A percentile compares a stretch with the other conserved stretches of the same genome.
Evolutionary conservation across 2,797 vertebrate species (phyloP).

Genomic region (Pagetopsis macropterus): DNA sequence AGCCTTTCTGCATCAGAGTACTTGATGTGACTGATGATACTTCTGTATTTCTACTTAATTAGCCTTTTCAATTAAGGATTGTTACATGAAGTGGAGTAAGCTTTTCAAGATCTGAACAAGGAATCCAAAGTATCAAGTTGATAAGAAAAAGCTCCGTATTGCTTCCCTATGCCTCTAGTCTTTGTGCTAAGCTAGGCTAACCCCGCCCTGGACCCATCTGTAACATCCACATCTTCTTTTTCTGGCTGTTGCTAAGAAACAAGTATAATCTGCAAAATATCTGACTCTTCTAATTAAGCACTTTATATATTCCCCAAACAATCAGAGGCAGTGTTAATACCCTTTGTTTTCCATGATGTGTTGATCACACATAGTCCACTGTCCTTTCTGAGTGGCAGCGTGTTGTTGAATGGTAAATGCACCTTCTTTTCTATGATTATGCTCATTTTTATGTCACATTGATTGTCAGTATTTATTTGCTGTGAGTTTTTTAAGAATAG

Average conservation of each 20-base stretch:
- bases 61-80: no score
- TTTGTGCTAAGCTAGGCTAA: conserved; percentile 8
- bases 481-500: neutral
- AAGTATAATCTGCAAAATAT: conserved; percentile 1
- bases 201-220: neutral
- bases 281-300: conserved; percentile 22
- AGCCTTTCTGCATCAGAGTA: no score
- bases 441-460: conserved; percentile 7
- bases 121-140: no score
- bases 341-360: neutral
- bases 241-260: neutral
- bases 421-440: conserved; percentile 16
- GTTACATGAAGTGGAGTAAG: no score
- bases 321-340: neutral
- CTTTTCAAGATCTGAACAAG: no score
- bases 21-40: no score
- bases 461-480: neutral
- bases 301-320: conserved; percentile 30
- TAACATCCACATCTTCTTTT: neutral
- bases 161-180: neutral
- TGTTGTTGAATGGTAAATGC: conserved; percentile 15
- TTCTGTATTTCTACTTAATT: no score
- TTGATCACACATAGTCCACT: neutral
- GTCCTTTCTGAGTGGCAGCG: neutral
- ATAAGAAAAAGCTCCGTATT: no score